These are phyloP conservation scores for Epizoanthus scotinus DNA, from an alignment of 92 coral and sea anemone genomes.

Conservation along the genomic window DNA sequence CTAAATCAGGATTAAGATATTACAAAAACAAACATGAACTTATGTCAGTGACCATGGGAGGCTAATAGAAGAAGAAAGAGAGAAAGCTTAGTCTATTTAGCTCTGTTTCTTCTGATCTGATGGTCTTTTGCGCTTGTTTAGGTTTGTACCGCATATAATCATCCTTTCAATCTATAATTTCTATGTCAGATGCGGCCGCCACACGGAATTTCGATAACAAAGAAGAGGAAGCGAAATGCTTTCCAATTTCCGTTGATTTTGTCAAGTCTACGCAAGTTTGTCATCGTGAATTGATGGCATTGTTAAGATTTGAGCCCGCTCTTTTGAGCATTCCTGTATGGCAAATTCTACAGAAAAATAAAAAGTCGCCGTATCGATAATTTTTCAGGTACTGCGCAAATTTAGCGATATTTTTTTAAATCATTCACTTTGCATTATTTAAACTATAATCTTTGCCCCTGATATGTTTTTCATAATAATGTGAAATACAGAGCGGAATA, in stretches of 20 bases:
- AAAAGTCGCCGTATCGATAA: background rate
- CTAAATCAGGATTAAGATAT: background rate
- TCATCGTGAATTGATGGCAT: background rate
- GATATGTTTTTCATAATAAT: too few relatives aligned
- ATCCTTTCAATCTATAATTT: background rate
- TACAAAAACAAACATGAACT: conserved; percentile 32
- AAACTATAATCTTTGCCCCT: too few relatives aligned
- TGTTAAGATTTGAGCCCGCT: background rate
- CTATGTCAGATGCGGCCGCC: background rate
- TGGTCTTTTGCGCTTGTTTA: background rate
- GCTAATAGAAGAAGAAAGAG: conserved; percentile 16
- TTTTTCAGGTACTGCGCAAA: background rate
- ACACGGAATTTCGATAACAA: background rate
- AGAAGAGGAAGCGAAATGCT: conserved; percentile 5
- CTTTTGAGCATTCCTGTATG: background rate
- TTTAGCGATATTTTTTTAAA: too few relatives aligned
- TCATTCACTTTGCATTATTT: too few relatives aligned
- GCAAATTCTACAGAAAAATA: background rate
- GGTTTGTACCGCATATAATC: background rate
- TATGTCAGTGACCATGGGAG: conserved; percentile 9
- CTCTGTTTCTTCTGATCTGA: background rate
- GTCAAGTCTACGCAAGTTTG: background rate
- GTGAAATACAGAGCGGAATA: too few relatives aligned
- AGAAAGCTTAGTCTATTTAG: conserved; percentile 5
- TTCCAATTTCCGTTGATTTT: conserved; percentile 7